Evolutionary conservation across 2,113 vertebrate species (phyloP), one percentile per base, ranked within the genome.

Genomic region (Chaetodon auriga): DNA sequence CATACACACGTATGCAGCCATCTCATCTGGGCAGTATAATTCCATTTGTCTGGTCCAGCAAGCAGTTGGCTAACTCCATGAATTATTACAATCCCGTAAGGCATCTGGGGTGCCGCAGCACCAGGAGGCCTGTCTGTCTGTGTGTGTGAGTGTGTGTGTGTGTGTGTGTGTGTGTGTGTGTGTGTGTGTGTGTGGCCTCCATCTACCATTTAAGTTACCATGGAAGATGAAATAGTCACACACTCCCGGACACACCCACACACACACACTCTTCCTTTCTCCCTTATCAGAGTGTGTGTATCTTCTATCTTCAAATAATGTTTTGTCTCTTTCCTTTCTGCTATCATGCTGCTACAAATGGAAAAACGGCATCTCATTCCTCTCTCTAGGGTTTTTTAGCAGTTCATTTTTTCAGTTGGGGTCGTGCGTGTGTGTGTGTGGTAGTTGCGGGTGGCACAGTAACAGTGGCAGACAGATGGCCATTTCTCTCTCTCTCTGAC

Each of bases 151-250:
- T 57, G 12, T 74, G 55, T 72, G 81, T 69, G 86, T 90, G 88
- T 83, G 57, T 86, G 45, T 95, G 89, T 90, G 95, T 96, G 96
- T 81, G 23, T 62, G 95, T 95, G 96, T 57, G 54, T 76, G 77
- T 77, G 57, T 54, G 89, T 90, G 60, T 75, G 73, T 95, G 96
- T 96, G 95, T 96, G 96, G 69, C 94, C 94, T 83, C 83, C 77
- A 92, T 96, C 96, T 97, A 88, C 92, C 96, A 96, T 93, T 96
- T 96, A 98, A 98, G 96, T 97, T 96, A 96, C 96, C 96, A 96
- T 97, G 96, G 96, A 97, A 96, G 96, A 97, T 97, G 96, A 96
- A 97, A 96, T 95, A 95, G 96, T 95, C 95, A 95, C 85, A 91
- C 85, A 88, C 85, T 76, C 81, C 16, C 18, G 4, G 71, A 82